Conservation (phyloP, 2,888 invertebrate genomes). For the Danaus chrysippus region DNA sequence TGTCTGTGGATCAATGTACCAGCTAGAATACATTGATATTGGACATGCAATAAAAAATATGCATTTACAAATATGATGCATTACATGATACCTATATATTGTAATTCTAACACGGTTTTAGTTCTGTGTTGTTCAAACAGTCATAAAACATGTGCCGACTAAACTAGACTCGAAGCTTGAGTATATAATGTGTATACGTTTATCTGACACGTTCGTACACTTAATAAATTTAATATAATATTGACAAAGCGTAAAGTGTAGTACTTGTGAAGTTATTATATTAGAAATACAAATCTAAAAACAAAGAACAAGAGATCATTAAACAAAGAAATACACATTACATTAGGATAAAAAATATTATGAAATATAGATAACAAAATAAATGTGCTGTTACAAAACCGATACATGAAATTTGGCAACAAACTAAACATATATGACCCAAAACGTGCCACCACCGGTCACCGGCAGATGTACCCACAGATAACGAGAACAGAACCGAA, state of each 20-base stretch:
- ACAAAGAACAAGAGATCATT: not conserved
- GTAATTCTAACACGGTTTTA: too few relatives aligned
- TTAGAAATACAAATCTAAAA: not conserved
- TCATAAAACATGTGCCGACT: too few relatives aligned
- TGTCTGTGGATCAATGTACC: not conserved
- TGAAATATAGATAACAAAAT: not conserved
- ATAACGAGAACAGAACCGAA: slow-evolving; percentile 12
- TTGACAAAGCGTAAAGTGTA: too few relatives aligned
- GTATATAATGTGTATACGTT: too few relatives aligned
- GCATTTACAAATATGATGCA: too few relatives aligned
- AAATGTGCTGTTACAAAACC: slow-evolving; percentile 11
- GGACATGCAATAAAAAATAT: not conserved
- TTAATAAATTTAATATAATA: too few relatives aligned
- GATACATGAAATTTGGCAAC: slow-evolving; percentile 30
- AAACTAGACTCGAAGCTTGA: too few relatives aligned
- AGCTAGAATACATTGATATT: slow-evolving; percentile 10
- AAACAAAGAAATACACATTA: not conserved
- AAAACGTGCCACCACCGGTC: slow-evolving; percentile 26
- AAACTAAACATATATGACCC: slow-evolving; percentile 28
- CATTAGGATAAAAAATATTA: too few relatives aligned
- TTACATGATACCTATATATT: too few relatives aligned
- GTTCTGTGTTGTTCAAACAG: too few relatives aligned
- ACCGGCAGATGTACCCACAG: slow-evolving; percentile 25
- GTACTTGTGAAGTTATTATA: too few relatives aligned
- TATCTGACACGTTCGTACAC: too few relatives aligned